A percentile compares a stretch with the other conserved stretches of the same genome.
Conservation (phyloP, 2,797 vertebrate species). For the Parauchenoglanis punctatus region DNA sequence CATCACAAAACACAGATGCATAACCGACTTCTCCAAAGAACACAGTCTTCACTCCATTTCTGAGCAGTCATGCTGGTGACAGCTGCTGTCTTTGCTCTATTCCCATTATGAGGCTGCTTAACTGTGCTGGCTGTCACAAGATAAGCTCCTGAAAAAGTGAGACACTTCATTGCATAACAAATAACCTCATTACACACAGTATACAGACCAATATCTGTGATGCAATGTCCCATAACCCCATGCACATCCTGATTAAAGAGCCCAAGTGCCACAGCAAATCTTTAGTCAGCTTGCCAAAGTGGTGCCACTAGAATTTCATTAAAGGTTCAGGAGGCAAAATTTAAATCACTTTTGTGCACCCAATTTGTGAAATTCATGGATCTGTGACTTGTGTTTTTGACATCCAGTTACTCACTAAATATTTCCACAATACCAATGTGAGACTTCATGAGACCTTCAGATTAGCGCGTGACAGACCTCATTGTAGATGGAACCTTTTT, state of each 20-base stretch:
- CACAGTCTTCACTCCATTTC: slow-evolving; percentile 25
- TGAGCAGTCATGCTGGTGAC: slow-evolving; percentile 43
- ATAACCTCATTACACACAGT: slow-evolving; percentile 51
- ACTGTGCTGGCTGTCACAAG: slow-evolving; percentile 53
- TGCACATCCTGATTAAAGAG: slow-evolving; percentile 29
- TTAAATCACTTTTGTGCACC: neutral
- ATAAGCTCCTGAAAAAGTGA: slow-evolving; percentile 50
- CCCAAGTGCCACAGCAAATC: slow-evolving; percentile 24
- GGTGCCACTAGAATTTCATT: slow-evolving; percentile 34
- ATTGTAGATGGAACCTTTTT: slow-evolving; percentile 21
- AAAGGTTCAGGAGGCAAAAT: slow-evolving; percentile 16
- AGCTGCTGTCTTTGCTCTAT: slow-evolving; percentile 49
- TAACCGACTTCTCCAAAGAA: slow-evolving; percentile 42
- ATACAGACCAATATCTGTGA: slow-evolving; percentile 45
- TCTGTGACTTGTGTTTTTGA: neutral
- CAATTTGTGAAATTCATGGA: slow-evolving; percentile 19
- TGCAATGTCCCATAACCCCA: slow-evolving; percentile 38
- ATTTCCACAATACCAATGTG: neutral
- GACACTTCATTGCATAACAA: slow-evolving; percentile 50
- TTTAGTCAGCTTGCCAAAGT: slow-evolving; percentile 20
- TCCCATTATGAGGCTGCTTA: slow-evolving; percentile 50
- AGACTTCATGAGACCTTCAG: neutral
- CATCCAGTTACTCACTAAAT: neutral
- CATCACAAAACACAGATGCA: slow-evolving; percentile 43
- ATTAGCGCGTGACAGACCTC: slow-evolving; percentile 18